phyloP scores from a whole-genome alignment of 2,888 invertebrate species.

The Sympetrum striolatum region DNA sequence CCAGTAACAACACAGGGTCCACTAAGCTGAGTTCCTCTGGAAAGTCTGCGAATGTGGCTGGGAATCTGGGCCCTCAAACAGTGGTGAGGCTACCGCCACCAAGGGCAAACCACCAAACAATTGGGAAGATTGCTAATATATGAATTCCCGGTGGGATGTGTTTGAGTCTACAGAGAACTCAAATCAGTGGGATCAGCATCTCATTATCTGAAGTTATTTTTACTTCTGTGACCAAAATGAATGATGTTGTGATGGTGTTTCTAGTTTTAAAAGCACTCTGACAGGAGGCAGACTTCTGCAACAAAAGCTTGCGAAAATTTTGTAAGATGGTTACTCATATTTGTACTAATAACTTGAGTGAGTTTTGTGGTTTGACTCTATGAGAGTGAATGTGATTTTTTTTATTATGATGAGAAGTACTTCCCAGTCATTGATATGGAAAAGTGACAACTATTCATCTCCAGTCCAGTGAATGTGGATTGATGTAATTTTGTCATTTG shows the following conservation, averaged over 20 bases:
- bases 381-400: no score
- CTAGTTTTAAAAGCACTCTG: no score
- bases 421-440: no score
- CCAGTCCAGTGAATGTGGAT: no score
- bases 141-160: neutral
- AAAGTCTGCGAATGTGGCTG: neutral
- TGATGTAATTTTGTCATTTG: no score
- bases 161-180: neutral
- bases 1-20: constrained; percentile 63
- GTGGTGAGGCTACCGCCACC: neutral
- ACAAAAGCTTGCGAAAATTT: no score
- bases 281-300: no score
- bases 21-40: constrained; percentile 52
- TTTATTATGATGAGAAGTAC: no score
- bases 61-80: neutral
- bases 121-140: neutral
- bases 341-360: no score
- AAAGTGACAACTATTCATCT: no score
- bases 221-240: neutral
- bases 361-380: no score
- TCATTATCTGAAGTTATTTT: neutral
- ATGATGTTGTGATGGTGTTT: neutral
- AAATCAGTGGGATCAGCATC: neutral
- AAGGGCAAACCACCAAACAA: neutral
- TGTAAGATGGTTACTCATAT: no score